Evolutionary conservation across 2,888 invertebrate genomes (phyloP).

Genomic region (Blastobasis lacticolella): DNA sequence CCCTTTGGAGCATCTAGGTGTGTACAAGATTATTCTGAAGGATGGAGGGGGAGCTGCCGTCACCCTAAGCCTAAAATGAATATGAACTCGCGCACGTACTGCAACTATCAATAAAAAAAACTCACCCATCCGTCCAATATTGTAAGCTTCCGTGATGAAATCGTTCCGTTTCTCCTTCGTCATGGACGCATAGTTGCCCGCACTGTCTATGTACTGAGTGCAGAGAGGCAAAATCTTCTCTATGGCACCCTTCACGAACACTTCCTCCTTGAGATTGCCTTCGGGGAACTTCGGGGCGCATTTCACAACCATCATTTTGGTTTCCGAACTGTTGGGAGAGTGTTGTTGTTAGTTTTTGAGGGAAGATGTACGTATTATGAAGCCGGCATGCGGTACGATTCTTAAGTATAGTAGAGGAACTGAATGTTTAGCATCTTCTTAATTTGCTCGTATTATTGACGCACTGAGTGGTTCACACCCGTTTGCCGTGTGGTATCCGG

Average conservation of each 20-base stretch:
- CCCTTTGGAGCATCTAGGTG: too few species aligned
- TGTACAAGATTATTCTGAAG: too few species aligned
- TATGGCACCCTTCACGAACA: constrained; percentile 96
- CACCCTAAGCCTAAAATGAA: too few species aligned
- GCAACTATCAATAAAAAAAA: not conserved
- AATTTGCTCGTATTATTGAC: too few species aligned
- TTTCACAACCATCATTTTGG: constrained; percentile 99
- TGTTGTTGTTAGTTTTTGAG: not conserved
- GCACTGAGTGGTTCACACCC: too few species aligned
- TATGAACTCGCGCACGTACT: too few species aligned
- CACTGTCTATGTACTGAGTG: constrained; percentile 83
- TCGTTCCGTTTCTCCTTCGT: constrained; percentile 88
- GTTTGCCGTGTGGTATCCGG: too few species aligned
- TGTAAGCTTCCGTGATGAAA: constrained; percentile 85
- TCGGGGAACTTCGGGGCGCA: constrained; percentile 87
- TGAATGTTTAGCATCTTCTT: too few species aligned
- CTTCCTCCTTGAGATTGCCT: constrained; percentile 81
- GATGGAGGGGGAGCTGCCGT: too few species aligned
- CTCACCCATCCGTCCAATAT: constrained; percentile 89
- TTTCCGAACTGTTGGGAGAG: constrained; percentile 82
- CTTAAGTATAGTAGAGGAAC: too few species aligned
- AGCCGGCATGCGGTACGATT: too few species aligned
- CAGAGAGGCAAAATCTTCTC: constrained; percentile 93
- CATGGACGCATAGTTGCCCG: constrained; percentile 81
- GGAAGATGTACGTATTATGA: not conserved